Conservation (phyloP, 2,113 vertebrate genomes). For the Thunnus thynnus region DNA sequence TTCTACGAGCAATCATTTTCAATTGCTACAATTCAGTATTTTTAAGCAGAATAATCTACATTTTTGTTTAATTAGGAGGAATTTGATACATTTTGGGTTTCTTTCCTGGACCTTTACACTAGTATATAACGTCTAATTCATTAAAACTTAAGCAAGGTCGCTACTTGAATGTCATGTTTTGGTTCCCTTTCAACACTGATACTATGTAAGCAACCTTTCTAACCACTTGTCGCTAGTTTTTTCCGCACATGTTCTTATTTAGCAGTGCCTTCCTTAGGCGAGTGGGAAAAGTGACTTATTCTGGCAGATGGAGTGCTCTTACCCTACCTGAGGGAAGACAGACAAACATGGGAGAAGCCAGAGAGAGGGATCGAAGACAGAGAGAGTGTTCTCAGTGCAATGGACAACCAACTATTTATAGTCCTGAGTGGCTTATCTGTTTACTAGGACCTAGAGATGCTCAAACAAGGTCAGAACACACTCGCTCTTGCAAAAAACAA, state of each 20-base stretch:
- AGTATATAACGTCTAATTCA: too few relatives aligned
- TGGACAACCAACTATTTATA: slow-evolving; percentile 60
- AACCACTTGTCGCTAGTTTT: slow-evolving; percentile 15
- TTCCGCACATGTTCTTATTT: slow-evolving; percentile 30
- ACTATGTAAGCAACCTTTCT: neutral
- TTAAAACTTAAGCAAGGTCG: neutral
- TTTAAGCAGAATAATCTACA: too few relatives aligned
- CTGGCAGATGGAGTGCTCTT: slow-evolving; percentile 27
- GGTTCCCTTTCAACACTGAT: slow-evolving; percentile 1
- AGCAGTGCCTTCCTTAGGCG: slow-evolving; percentile 1
- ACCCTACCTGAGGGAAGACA: slow-evolving; percentile 37
- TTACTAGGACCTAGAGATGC: slow-evolving; percentile 44
- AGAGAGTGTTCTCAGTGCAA: slow-evolving; percentile 50
- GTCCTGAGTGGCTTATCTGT: slow-evolving; percentile 56
- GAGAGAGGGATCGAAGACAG: slow-evolving; percentile 43
- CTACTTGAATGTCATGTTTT: neutral
- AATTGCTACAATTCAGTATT: too few relatives aligned
- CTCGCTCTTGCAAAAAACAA: slow-evolving; percentile 38
- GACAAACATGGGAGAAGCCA: slow-evolving; percentile 53
- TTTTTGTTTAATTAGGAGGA: too few relatives aligned
- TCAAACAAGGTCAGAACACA: slow-evolving; percentile 50
- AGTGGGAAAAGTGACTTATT: slow-evolving; percentile 45
- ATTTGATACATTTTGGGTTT: too few relatives aligned
- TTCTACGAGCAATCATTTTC: too few relatives aligned
- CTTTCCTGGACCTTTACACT: too few relatives aligned